These are phyloP conservation scores for Caenorhabditis latens DNA, from an alignment of 1,140 invertebrate genomes.

Conservation along the genomic window DNA sequence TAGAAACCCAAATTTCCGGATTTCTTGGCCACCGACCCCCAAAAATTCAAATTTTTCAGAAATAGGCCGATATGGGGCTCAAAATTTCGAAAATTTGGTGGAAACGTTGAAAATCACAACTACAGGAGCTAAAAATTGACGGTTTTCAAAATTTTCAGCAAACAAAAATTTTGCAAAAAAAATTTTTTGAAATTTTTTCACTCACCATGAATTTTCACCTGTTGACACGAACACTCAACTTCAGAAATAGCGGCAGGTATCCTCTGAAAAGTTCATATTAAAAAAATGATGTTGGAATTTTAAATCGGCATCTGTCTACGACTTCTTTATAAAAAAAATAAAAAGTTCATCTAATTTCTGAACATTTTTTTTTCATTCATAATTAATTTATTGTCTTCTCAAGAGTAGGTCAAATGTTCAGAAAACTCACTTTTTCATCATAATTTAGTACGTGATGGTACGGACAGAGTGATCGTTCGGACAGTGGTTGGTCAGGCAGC, in stretches of 20 bases:
- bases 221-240: constrained; percentile 29
- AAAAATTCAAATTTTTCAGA: neutral
- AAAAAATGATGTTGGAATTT: neutral
- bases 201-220: constrained; percentile 19
- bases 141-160: too few relatives aligned
- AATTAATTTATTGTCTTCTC: neutral
- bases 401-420: neutral
- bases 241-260: constrained; percentile 46
- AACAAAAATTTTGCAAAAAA: neutral
- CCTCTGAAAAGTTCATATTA: neutral
- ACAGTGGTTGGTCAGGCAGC: constrained; percentile 20
- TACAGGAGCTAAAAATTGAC: too few relatives aligned
- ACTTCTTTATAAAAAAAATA: neutral
- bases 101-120: too few relatives aligned
- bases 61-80: neutral
- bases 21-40: neutral
- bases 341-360: constrained; percentile 30
- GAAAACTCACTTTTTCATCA: constrained; percentile 4
- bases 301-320: neutral
- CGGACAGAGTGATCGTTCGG: constrained; percentile 13
- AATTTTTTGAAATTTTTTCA: neutral
- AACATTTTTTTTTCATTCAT: neutral
- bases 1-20: neutral
- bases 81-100: neutral
- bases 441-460: constrained; percentile 54